Conservation (phyloP, 2,888 invertebrate genomes). For the Zelleria hepariella region DNA sequence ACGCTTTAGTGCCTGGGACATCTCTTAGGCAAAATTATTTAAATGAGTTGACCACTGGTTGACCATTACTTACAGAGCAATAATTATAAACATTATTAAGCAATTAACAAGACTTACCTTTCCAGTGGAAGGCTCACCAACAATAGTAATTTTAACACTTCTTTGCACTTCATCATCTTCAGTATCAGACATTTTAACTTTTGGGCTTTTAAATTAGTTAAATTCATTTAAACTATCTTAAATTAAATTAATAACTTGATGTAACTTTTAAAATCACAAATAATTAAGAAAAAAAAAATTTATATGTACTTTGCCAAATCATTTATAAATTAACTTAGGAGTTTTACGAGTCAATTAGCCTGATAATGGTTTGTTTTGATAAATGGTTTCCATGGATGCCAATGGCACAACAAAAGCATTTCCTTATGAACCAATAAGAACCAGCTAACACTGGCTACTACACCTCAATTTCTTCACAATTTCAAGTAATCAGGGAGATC, state of each 20-base stretch:
- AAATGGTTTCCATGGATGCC: conserved; percentile 15
- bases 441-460: too few relatives aligned
- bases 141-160: conserved; percentile 82
- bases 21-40: too few relatives aligned
- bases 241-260: conserved; percentile 7
- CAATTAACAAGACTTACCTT: conserved; percentile 74
- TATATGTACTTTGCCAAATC: not conserved
- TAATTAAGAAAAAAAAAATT: not conserved
- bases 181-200: conserved; percentile 74
- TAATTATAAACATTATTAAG: not conserved
- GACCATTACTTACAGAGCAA: too few relatives aligned
- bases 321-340: not conserved
- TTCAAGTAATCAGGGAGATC: not conserved
- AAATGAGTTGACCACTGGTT: too few relatives aligned
- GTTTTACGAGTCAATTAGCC: not conserved
- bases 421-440: not conserved
- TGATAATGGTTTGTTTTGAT: conserved; percentile 9
- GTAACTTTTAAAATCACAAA: not conserved
- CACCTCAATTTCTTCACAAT: not conserved
- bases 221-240: not conserved
- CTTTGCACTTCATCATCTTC: conserved; percentile 73
- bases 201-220: not conserved
- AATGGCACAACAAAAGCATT: not conserved
- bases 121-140: conserved; percentile 86
- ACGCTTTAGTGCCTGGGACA: too few relatives aligned